phyloP scores from a whole-genome alignment of 2,888 invertebrate genomes.

The Pteria penguin region DNA sequence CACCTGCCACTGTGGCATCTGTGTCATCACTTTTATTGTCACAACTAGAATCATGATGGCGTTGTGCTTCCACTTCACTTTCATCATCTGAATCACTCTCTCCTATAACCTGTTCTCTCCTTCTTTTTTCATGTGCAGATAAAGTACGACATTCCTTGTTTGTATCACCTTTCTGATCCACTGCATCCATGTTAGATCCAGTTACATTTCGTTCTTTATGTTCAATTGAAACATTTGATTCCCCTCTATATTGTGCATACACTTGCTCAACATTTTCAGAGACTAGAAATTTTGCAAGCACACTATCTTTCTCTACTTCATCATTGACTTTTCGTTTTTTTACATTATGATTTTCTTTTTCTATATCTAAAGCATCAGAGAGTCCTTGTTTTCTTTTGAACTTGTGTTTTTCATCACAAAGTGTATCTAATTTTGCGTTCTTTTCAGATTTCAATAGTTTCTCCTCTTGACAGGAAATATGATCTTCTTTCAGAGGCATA shows the following conservation, averaged over 20 bases:
- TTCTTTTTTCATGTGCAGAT: neutral
- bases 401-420: no score
- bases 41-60: conserved; percentile 19
- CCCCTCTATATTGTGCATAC: neutral
- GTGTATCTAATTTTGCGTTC: no score
- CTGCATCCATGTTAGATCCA: neutral
- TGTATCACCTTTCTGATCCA: neutral
- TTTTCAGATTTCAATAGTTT: no score
- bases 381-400: neutral
- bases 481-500: neutral
- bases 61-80: neutral
- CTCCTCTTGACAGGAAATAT: neutral
- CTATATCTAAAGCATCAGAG: neutral
- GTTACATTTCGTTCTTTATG: neutral
- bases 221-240: neutral
- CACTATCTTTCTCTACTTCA: conserved; percentile 9
- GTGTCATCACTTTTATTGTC: conserved; percentile 19
- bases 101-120: neutral
- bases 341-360: neutral
- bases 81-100: neutral
- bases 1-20: conserved; percentile 21
- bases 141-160: neutral
- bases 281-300: conserved; percentile 13
- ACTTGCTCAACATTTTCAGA: neutral
- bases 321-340: conserved; percentile 6